These are phyloP conservation scores for Passer domesticus DNA, from an alignment of 2,113 vertebrate species.

Conservation along the genomic window DNA sequence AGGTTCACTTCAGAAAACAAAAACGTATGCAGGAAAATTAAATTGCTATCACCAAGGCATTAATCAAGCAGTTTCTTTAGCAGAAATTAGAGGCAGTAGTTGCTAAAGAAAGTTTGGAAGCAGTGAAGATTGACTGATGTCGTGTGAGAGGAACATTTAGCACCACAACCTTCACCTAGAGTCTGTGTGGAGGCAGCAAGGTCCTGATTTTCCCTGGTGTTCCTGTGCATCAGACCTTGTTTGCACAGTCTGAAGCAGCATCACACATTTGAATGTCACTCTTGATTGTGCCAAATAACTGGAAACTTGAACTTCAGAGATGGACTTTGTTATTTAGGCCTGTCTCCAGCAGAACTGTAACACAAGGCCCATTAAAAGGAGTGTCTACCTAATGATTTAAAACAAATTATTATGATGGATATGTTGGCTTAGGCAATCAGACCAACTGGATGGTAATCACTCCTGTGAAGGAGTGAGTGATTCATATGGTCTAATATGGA, in stretches of 20 bases:
- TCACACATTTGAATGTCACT: neutral
- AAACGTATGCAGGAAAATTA: constrained; percentile 25
- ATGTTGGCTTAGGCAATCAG: constrained; percentile 46
- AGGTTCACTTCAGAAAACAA: neutral
- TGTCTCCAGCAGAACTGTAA: neutral
- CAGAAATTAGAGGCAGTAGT: neutral
- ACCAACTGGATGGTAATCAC: constrained; percentile 58
- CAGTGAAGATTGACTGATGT: neutral
- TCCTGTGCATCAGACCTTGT: neutral
- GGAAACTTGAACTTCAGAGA: neutral
- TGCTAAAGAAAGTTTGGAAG: neutral
- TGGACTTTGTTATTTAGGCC: neutral
- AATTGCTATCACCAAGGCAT: neutral
- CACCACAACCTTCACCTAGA: neutral
- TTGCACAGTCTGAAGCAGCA: neutral
- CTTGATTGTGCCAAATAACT: neutral
- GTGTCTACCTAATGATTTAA: constrained; percentile 54
- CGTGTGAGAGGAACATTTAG: neutral
- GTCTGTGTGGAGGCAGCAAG: neutral
- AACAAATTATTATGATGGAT: constrained; percentile 49
- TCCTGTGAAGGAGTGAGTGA: constrained; percentile 44
- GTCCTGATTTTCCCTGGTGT: neutral
- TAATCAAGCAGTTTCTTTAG: constrained; percentile 27
- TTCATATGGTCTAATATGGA: constrained; percentile 60
- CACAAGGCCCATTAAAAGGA: neutral